A percentile compares a stretch with the other conserved stretches of the same genome.
phyloP scores from a whole-genome alignment of 2,113 vertebrate species.

The Bujurquina vittata region DNA sequence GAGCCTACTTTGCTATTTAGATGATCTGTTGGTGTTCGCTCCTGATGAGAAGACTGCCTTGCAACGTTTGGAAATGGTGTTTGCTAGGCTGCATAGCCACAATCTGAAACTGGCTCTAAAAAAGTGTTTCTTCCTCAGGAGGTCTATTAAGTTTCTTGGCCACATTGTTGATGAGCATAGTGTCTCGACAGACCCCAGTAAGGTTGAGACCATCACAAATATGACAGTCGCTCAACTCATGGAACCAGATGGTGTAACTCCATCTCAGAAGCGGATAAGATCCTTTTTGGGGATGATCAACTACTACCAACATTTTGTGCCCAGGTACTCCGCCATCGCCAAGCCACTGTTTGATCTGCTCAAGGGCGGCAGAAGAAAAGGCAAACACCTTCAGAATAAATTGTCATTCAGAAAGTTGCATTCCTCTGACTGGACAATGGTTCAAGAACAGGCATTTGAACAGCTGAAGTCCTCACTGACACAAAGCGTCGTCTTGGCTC shows the following conservation, averaged over 20 bases:
- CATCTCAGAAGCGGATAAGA: slow-evolving; percentile 1
- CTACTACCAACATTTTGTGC: too few species aligned
- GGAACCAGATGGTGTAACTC: not conserved
- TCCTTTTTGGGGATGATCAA: not conserved
- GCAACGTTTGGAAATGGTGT: not conserved
- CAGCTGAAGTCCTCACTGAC: not conserved
- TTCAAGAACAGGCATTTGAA: not conserved
- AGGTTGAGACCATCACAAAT: not conserved
- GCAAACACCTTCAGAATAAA: not conserved
- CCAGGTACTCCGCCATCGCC: not conserved
- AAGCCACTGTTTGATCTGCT: not conserved
- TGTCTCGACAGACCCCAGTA: not conserved
- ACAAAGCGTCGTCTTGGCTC: not conserved
- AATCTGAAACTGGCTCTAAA: slow-evolving; percentile 14
- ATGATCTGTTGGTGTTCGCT: slow-evolving; percentile 9
- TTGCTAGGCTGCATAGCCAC: not conserved
- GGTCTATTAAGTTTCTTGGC: slow-evolving; percentile 11
- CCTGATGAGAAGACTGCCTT: not conserved
- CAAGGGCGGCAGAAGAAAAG: not conserved
- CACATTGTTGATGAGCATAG: not conserved
- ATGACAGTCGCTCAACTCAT: not conserved
- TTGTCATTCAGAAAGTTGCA: not conserved
- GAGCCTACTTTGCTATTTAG: too few species aligned
- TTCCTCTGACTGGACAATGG: not conserved
- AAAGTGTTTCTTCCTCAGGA: slow-evolving; percentile 16